Conservation (phyloP, 1,140 invertebrate genomes). For the Chymomyza costata region DNA sequence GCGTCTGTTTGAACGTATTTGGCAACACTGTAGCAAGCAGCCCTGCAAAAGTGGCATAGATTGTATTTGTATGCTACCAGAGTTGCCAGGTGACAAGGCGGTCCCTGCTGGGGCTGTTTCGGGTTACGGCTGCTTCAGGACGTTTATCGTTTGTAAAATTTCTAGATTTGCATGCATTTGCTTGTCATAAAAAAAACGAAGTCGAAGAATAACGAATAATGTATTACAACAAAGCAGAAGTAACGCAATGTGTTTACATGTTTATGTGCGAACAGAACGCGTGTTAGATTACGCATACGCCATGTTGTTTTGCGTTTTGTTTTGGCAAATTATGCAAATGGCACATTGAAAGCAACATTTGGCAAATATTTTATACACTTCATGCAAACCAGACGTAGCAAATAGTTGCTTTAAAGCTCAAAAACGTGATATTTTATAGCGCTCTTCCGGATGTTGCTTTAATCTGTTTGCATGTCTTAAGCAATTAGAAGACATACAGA, state of each 20-base stretch:
- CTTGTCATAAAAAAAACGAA: constrained; percentile 59
- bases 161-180: constrained; percentile 71
- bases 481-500: constrained; percentile 32
- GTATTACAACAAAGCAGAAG: constrained; percentile 8
- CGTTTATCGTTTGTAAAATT: constrained; percentile 71
- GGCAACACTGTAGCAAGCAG: no score
- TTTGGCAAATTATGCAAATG: constrained; percentile 2
- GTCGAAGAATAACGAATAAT: constrained; percentile 4
- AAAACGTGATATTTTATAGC: no score
- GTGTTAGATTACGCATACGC: constrained; percentile 66
- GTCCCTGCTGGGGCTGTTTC: constrained; percentile 13
- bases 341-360: not conserved
- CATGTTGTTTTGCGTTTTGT: constrained; percentile 37
- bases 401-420: no score
- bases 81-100: no score
- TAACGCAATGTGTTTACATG: constrained; percentile 63
- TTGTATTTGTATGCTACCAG: no score
- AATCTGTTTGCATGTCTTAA: constrained; percentile 22
- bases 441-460: no score
- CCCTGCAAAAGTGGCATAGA: no score
- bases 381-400: constrained; percentile 2
- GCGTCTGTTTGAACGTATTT: no score
- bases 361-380: constrained; percentile 1
- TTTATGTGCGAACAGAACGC: constrained; percentile 46
- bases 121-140: constrained; percentile 61